phyloP scores from a whole-genome alignment of 2,888 invertebrate genomes.

The Cloeon dipterum region DNA sequence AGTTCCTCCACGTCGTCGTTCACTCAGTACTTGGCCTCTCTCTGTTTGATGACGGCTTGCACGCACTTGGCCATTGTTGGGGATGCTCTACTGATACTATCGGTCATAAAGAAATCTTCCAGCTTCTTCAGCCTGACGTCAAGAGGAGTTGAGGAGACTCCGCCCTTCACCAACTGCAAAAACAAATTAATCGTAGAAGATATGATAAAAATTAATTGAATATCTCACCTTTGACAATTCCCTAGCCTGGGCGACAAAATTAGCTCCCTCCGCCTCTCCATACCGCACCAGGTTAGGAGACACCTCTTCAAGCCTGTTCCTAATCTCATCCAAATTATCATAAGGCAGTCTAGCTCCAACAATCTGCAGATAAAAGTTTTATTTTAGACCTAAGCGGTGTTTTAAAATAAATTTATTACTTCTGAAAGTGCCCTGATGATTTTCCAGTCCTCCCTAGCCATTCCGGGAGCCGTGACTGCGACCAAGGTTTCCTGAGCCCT shows the following conservation, averaged over 20 bases:
- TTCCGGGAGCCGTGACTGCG: slow-evolving; percentile 77
- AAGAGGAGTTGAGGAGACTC: slow-evolving; percentile 16
- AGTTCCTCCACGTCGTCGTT: too few relatives aligned
- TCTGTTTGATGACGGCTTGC: slow-evolving; percentile 62
- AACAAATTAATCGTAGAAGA: too few relatives aligned
- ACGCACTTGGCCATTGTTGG: slow-evolving; percentile 98
- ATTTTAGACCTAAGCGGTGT: not conserved
- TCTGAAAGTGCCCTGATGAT: slow-evolving; percentile 91
- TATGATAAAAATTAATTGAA: too few relatives aligned
- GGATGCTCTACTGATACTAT: slow-evolving; percentile 85
- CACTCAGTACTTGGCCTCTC: slow-evolving; percentile 17
- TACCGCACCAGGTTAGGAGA: slow-evolving; percentile 75
- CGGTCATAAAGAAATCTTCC: slow-evolving; percentile 86
- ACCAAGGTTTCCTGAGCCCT: slow-evolving; percentile 73
- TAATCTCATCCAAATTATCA: slow-evolving; percentile 61
- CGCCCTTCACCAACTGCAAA: slow-evolving; percentile 1
- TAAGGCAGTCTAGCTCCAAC: slow-evolving; percentile 54
- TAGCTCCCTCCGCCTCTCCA: slow-evolving; percentile 62
- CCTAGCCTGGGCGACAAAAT: slow-evolving; percentile 60
- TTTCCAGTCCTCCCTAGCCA: slow-evolving; percentile 95
- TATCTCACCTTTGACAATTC: slow-evolving; percentile 47
- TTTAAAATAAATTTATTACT: slow-evolving; percentile 15
- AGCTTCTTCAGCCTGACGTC: slow-evolving; percentile 53
- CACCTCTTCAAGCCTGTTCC: slow-evolving; percentile 57
- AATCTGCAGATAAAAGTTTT: slow-evolving; percentile 18